A percentile compares a stretch with the other conserved stretches of the same genome.
Conservation (phyloP, 2,888 invertebrate species). For the Perizoma flavofasciatum region DNA sequence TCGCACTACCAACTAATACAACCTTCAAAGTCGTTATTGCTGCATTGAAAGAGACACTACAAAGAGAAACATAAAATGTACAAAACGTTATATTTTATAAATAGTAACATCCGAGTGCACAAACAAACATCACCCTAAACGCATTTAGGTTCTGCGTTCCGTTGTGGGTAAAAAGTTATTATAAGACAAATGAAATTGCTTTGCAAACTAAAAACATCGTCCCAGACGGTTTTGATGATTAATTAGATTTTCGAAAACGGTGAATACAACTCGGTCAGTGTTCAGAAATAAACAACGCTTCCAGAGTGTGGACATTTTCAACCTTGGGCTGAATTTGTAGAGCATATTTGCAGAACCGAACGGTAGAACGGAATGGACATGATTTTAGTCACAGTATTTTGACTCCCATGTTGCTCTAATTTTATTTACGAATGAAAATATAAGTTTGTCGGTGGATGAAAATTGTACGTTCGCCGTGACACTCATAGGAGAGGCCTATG, state of each 20-base stretch:
- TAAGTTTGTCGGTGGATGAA: no score
- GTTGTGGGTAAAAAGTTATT: constrained; percentile 26
- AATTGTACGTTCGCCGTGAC: no score
- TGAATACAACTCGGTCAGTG: constrained; percentile 47
- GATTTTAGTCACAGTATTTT: constrained; percentile 15
- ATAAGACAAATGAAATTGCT: constrained; percentile 22
- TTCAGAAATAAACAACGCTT: constrained; percentile 51
- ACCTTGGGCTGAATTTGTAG: constrained; percentile 61
- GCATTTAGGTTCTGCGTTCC: no score
- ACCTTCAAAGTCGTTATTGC: constrained; percentile 10
- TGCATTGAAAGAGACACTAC: neutral
- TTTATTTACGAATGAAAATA: neutral
- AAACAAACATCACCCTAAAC: no score
- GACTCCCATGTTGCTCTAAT: neutral
- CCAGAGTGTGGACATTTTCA: constrained; percentile 49
- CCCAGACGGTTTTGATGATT: constrained; percentile 47
- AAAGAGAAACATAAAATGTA: constrained; percentile 20
- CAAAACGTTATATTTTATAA: constrained; percentile 17
- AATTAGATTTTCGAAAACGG: constrained; percentile 41
- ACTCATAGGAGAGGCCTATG: no score
- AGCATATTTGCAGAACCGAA: constrained; percentile 43
- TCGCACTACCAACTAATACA: constrained; percentile 21
- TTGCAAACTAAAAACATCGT: constrained; percentile 34
- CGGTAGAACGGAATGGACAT: constrained; percentile 16
- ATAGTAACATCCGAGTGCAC: no score